Evolutionary conservation across 2,888 invertebrate genomes (phyloP), one percentile per base, ranked within the genome.

Genomic region (Myathropa florea): DNA sequence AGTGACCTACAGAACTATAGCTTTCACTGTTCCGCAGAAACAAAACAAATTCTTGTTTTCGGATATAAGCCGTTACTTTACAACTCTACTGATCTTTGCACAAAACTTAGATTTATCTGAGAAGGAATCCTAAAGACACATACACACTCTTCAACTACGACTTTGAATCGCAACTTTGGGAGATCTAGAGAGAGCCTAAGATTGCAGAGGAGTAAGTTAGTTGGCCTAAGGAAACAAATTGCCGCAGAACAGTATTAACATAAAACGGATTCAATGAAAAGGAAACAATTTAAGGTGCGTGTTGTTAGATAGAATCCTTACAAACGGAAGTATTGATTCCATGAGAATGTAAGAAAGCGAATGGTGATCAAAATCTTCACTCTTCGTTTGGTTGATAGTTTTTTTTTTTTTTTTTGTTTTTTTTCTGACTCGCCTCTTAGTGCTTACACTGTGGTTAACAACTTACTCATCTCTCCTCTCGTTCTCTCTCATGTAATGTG

Each of bases 401-500:
- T 30, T 10, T 24, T 4, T 67, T 24, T 26, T 14, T 26, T 33
- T 21, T 63, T 55, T 24, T 28, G 26, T 24, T 30, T 4, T 33
- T 28, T 33, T 26, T 12, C 9, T 60, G 60, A 21, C 57, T 33
- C 64, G 64, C 18, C 46, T 60, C 39, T 60, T 67, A 67, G n/a
- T 76, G 65, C 64, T 61, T 61, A 61, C 72, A 61, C 61, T 28
- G 4, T 46, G 71, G 57, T 75, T 63, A 73, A 72, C 60, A 86
- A 86, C 86, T 86, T 86, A 86, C 86, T 86, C 86, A 75, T 83
- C 86, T 75, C 70, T 83, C 26, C 71, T 75, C 63, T 83, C 83
- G 70, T 83, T 86, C 70, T 86, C 86, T 73, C 83, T 59, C 78
- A 86, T 86, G 70, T 83, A 86, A 71, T 86, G 86, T n/a, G 86